Conservation (phyloP, 2,888 invertebrate genomes). For the Spodoptera exigua region DNA sequence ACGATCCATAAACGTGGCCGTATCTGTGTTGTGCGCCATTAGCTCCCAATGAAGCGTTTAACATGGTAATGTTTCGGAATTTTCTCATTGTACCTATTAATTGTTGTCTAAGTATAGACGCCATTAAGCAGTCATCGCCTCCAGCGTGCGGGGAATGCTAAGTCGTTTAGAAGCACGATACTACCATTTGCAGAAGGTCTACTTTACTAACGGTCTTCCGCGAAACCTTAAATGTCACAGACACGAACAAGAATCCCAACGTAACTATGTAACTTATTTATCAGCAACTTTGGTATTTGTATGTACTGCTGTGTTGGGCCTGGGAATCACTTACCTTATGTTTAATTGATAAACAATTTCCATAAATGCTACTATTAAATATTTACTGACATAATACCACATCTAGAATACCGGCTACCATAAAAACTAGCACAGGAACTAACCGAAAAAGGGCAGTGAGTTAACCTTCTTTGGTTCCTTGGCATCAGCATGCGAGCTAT, state of each 20-base stretch:
- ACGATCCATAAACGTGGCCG: slow-evolving; percentile 18
- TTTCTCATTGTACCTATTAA: slow-evolving; percentile 58
- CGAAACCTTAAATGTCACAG: neutral
- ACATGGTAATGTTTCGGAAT: slow-evolving; percentile 53
- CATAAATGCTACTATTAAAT: too few relatives aligned
- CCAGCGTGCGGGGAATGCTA: slow-evolving; percentile 60
- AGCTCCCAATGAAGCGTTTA: slow-evolving; percentile 35
- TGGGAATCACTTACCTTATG: too few relatives aligned
- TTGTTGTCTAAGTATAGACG: slow-evolving; percentile 63
- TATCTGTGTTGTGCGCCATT: slow-evolving; percentile 29
- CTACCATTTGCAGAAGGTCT: slow-evolving; percentile 27
- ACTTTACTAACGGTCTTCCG: slow-evolving; percentile 4
- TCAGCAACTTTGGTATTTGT: too few relatives aligned
- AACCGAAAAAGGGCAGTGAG: neutral
- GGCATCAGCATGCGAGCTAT: slow-evolving; percentile 5
- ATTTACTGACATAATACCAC: too few relatives aligned
- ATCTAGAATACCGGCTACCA: too few relatives aligned
- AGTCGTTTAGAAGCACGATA: slow-evolving; percentile 44
- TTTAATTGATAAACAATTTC: too few relatives aligned
- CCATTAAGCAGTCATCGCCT: slow-evolving; percentile 65
- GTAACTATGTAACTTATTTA: neutral
- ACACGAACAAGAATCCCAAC: neutral
- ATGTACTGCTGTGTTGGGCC: too few relatives aligned
- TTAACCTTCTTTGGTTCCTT: slow-evolving; percentile 32
- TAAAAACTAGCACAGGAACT: too few relatives aligned